Conservation (phyloP, 2,113 vertebrate species). For the Rhynchopsitta pachyrhyncha region DNA sequence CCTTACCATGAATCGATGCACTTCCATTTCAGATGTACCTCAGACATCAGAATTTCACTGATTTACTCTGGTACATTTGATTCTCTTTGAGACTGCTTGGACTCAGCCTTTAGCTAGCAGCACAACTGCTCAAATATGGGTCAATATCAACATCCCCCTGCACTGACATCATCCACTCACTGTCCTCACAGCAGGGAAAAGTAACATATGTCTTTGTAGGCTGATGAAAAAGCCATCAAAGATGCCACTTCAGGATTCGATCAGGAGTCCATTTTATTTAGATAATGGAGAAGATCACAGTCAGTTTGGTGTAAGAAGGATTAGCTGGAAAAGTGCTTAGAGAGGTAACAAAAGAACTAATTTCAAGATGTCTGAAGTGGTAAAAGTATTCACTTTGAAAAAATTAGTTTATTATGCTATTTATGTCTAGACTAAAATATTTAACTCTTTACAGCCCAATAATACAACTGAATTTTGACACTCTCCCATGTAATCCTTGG, state of each 20-base stretch:
- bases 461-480: neutral
- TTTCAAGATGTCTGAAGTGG: neutral
- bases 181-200: neutral
- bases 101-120: neutral
- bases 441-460: neutral
- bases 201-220: accelerated
- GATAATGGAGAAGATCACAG: neutral
- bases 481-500: neutral
- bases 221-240: neutral
- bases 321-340: neutral
- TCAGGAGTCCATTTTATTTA: neutral
- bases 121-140: neutral
- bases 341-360: neutral
- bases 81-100: neutral
- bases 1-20: neutral
- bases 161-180: neutral
- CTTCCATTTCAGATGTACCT: neutral
- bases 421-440: neutral
- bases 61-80: neutral
- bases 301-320: neutral
- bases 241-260: neutral
- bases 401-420: neutral
- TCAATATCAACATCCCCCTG: neutral
- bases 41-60: neutral
- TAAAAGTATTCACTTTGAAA: neutral